phyloP scores from a whole-genome alignment of 2,113 vertebrate species.

The Oncorhynchus mykiss region DNA sequence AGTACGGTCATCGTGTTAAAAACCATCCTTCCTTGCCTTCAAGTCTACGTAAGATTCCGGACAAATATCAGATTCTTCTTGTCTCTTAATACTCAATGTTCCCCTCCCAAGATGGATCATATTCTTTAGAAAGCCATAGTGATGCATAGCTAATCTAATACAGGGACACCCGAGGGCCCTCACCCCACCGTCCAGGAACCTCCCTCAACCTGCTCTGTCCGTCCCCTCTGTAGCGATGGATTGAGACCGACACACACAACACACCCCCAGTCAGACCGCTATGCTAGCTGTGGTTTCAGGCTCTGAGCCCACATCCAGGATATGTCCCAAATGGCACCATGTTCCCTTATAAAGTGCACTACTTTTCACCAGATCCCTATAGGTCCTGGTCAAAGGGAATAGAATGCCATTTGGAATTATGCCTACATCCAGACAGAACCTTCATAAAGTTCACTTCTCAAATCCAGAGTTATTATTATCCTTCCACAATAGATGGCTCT shows the following conservation, averaged over 20 bases:
- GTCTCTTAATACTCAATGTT: too few species aligned
- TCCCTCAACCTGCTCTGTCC: constrained; percentile 37
- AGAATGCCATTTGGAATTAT: neutral
- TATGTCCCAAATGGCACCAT: too few species aligned
- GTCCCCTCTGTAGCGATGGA: constrained; percentile 38
- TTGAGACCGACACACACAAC: constrained; percentile 58
- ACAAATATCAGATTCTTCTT: too few species aligned
- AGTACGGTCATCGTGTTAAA: too few species aligned
- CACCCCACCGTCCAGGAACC: constrained; percentile 2
- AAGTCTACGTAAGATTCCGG: too few species aligned
- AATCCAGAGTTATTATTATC: constrained; percentile 78
- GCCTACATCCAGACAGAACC: constrained; percentile 61
- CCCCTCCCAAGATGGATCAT: too few species aligned
- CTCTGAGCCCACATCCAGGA: constrained; percentile 15
- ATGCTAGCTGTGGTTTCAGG: constrained; percentile 59
- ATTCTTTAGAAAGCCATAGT: neutral
- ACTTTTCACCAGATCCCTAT: too few species aligned
- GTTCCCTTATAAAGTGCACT: too few species aligned
- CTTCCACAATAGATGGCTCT: constrained; percentile 80
- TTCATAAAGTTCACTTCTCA: constrained; percentile 65
- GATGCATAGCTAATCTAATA: neutral
- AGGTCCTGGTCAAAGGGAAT: too few species aligned
- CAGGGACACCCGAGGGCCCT: neutral
- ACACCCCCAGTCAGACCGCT: constrained; percentile 37
- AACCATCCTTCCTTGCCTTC: too few species aligned